These are phyloP conservation scores for Nebria brevicollis DNA, from an alignment of 2,888 invertebrate species.

Conservation along the genomic window DNA sequence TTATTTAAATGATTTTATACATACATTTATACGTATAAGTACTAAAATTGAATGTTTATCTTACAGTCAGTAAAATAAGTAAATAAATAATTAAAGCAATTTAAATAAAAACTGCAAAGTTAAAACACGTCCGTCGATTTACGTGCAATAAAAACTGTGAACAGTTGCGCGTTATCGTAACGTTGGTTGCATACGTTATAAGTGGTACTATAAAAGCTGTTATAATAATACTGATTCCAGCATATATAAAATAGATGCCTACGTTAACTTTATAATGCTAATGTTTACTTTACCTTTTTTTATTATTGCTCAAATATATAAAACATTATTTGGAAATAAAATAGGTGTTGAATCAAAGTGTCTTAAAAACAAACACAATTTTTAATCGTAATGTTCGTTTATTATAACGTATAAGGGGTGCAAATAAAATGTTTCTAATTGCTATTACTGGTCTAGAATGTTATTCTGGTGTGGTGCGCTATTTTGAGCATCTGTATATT, in stretches of 20 bases:
- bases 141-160: background rate
- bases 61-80: background rate
- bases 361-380: too few relatives aligned
- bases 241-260: background rate
- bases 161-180: background rate
- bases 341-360: too few relatives aligned
- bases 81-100: too few relatives aligned
- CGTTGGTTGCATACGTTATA: background rate
- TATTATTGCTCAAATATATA: background rate
- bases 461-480: slow-evolving; percentile 11
- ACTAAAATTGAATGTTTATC: background rate
- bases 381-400: too few relatives aligned
- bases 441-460: slow-evolving; percentile 20
- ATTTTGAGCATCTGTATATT: too few relatives aligned
- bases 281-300: slow-evolving; percentile 2
- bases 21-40: too few relatives aligned
- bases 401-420: background rate
- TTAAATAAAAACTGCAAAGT: too few relatives aligned
- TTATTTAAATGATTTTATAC: too few relatives aligned
- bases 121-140: too few relatives aligned
- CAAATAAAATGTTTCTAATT: background rate
- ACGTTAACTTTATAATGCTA: background rate
- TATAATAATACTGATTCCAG: background rate
- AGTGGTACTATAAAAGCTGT: background rate
- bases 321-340: too few relatives aligned